Evolutionary conservation across 2,797 vertebrate genomes (phyloP), one percentile per base, ranked within the genome.

Genomic region (Prunella strophiata): DNA sequence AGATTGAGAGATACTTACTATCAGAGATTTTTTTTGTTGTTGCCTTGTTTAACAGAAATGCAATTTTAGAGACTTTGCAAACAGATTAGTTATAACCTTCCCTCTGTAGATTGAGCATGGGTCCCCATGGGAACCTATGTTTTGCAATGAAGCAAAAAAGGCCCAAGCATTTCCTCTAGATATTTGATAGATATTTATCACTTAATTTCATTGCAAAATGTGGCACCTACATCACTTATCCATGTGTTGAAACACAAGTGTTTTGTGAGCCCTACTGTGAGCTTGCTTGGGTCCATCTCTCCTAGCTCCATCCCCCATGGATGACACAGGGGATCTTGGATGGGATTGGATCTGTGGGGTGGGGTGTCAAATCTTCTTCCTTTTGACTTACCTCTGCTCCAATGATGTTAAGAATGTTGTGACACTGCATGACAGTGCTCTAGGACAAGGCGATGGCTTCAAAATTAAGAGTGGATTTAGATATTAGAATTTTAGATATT

Each of bases 11-110:
- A 82, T 65, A 62, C 14, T 86, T 72, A 30, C 40, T n/a, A 45
- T 27, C 47, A 21, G 78, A 74, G 45, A 10, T 58, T 23, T 23
- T 66, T 47, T 47, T 45, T 29, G 2, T 21, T 52, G 16, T 18
- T 79, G 29, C 27, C 76, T 55, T 52, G 5, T 79, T 79, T 38
- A 61, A n/a, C 43, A 89, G 74, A 87, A 87, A 85, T 11, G 27
- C 50, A 82, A 51, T 83, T 92, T 82, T 76, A 61, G 84, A 72
- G 74, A 61, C 81, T 82, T 91, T 63, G 63, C 36, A 57, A 80
- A 82, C 20, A 67, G 65, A 66, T 89, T 75, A 89, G 67, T 91
- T 91, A 43, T 48, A 47, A 92, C 88, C 94, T 93, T 72, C 48
- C 42, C 55, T 47, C 76, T 47, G 65, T 85, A 90, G 70, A 82